A percentile compares a stretch with the other conserved stretches of the same genome.
Conservation (phyloP, 1,140 invertebrate species). For the Mamestra configurata region DNA sequence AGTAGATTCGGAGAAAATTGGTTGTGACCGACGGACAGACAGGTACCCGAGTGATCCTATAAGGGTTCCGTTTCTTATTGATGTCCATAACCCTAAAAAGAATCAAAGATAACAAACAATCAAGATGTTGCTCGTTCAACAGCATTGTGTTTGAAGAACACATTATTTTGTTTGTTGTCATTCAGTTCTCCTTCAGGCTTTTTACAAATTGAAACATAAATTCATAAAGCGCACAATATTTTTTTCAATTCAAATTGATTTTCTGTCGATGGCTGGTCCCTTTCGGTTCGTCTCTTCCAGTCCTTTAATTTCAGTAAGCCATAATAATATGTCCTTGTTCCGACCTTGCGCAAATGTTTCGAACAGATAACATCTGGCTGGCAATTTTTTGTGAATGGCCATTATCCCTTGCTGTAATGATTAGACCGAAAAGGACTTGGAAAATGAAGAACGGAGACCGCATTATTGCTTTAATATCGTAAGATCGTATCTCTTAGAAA, state of each 20-base stretch:
- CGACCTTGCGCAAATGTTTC: slow-evolving; percentile 12
- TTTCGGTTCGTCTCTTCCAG: neutral
- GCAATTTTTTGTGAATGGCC: neutral
- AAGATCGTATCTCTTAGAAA: neutral
- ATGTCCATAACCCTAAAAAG: no score
- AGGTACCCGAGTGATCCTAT: no score
- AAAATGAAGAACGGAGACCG: neutral
- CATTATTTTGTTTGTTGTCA: no score
- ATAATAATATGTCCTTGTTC: neutral
- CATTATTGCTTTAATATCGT: neutral
- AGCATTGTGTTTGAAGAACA: no score
- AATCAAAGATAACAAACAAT: no score
- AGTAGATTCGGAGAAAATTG: no score
- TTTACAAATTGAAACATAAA: no score
- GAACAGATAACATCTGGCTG: slow-evolving; percentile 4
- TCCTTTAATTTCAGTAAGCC: neutral
- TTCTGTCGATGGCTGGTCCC: neutral
- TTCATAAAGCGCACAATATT: no score
- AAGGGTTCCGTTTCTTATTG: no score
- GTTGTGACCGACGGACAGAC: no score
- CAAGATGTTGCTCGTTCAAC: no score
- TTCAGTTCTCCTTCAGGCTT: no score
- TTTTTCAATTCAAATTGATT: neutral
- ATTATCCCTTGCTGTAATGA: neutral
- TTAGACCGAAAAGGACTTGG: neutral